phyloP scores from a whole-genome alignment of 2,888 invertebrate species.

The Tachina grossa region DNA sequence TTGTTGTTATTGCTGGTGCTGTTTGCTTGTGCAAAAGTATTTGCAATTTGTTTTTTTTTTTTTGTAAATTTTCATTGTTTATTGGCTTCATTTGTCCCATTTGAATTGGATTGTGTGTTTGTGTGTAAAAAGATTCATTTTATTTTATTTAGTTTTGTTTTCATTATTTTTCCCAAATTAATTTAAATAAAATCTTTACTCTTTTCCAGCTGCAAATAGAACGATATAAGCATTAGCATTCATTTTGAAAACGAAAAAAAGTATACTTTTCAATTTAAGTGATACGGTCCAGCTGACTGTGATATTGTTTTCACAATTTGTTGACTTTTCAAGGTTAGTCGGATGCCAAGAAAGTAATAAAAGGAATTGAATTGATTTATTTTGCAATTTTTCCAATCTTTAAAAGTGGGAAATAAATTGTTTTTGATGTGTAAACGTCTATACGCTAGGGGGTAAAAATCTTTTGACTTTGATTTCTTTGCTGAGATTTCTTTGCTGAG shows the following conservation, averaged over 20 bases:
- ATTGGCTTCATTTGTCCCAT: slow-evolving; percentile 67
- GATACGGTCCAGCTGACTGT: slow-evolving; percentile 19
- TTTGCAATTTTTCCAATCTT: background rate
- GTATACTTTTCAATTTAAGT: slow-evolving; percentile 33
- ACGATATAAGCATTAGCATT: background rate
- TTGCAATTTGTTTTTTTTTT: slow-evolving; percentile 36
- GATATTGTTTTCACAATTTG: slow-evolving; percentile 34
- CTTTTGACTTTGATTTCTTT: too few species aligned
- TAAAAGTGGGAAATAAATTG: background rate
- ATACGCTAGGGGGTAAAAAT: too few species aligned
- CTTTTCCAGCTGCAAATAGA: background rate
- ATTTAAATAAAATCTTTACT: slow-evolving; percentile 65
- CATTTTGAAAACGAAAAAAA: slow-evolving; percentile 9
- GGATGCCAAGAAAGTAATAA: slow-evolving; percentile 18
- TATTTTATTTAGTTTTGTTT: slow-evolving; percentile 8
- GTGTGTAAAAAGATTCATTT: slow-evolving; percentile 26
- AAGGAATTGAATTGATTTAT: slow-evolving; percentile 15
- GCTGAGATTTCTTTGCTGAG: too few species aligned
- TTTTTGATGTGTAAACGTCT: too few species aligned
- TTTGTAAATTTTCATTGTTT: slow-evolving; percentile 34
- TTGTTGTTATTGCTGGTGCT: slow-evolving; percentile 17
- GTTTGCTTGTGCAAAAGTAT: slow-evolving; percentile 34
- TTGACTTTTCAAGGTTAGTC: slow-evolving; percentile 68
- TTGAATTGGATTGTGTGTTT: slow-evolving; percentile 52
- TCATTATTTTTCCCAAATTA: slow-evolving; percentile 50